phyloP scores from a whole-genome alignment of 2,888 invertebrate genomes.

The Cephus nigrinus region DNA sequence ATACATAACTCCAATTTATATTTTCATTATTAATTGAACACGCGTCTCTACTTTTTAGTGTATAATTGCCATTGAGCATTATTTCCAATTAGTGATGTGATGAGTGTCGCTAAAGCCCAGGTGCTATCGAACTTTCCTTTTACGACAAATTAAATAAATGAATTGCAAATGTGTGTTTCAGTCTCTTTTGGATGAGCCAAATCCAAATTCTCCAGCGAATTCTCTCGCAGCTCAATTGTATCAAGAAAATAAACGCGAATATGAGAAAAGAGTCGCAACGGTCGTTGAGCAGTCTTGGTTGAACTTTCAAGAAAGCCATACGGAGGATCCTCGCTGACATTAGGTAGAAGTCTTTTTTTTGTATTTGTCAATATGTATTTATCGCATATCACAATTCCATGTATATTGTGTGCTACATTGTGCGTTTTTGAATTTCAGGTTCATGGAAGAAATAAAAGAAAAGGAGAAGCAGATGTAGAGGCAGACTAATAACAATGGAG shows the following conservation, averaged over 20 bases:
- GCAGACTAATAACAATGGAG: slow-evolving; percentile 24
- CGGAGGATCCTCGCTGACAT: slow-evolving; percentile 64
- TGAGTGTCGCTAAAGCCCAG: background rate
- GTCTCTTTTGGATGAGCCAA: slow-evolving; percentile 77
- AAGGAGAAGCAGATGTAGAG: slow-evolving; percentile 9
- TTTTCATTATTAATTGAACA: slow-evolving; percentile 29
- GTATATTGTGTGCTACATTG: background rate
- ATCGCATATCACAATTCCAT: background rate
- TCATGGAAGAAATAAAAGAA: slow-evolving; percentile 14
- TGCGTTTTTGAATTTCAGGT: slow-evolving; percentile 15
- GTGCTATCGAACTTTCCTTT: slow-evolving; percentile 9
- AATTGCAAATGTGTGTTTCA: slow-evolving; percentile 58
- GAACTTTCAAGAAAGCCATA: slow-evolving; percentile 64
- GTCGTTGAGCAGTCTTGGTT: slow-evolving; percentile 76
- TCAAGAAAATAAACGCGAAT: slow-evolving; percentile 75
- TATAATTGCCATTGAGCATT: no score
- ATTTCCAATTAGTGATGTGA: no score
- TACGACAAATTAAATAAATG: background rate
- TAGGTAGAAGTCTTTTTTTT: slow-evolving; percentile 30
- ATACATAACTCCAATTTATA: slow-evolving; percentile 53
- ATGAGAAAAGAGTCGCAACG: slow-evolving; percentile 74
- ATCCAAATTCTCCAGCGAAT: slow-evolving; percentile 78
- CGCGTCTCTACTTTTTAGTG: slow-evolving; percentile 16
- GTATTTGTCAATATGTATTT: background rate
- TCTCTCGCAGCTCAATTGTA: slow-evolving; percentile 76